These are phyloP conservation scores for Chelidonichthys spinosus DNA, from an alignment of 2,797 vertebrate genomes.

Conservation along the genomic window DNA sequence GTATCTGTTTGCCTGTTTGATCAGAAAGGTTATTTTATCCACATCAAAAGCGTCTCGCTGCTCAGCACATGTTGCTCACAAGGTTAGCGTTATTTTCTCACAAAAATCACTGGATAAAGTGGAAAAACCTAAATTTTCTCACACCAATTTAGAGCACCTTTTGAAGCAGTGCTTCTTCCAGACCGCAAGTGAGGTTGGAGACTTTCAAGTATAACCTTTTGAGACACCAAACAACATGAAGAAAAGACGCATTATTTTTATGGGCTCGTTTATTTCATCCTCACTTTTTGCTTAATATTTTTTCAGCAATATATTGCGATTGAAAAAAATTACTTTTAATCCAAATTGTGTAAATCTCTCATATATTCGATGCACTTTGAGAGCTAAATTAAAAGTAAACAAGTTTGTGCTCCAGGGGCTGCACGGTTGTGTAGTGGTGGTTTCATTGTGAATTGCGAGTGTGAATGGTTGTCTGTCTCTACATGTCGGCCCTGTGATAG, in stretches of 20 bases:
- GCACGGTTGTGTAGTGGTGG: too few relatives aligned
- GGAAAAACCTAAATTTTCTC: not conserved
- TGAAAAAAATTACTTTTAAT: too few relatives aligned
- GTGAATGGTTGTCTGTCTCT: too few relatives aligned
- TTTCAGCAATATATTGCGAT: too few relatives aligned
- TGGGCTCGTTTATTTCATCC: conserved; percentile 2
- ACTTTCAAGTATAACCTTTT: not conserved
- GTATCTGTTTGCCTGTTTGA: conserved; percentile 23
- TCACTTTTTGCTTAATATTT: not conserved
- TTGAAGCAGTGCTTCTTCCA: conserved; percentile 8
- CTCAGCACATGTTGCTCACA: conserved; percentile 24
- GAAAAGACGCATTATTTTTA: not conserved
- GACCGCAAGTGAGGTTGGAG: not conserved
- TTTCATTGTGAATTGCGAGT: too few relatives aligned
- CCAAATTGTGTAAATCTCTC: too few relatives aligned
- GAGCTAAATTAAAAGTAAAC: too few relatives aligned
- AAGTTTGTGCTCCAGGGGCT: too few relatives aligned
- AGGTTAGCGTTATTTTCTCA: conserved; percentile 3
- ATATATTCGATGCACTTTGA: too few relatives aligned
- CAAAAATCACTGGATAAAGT: conserved; percentile 5
- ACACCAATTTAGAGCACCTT: conserved; percentile 17
- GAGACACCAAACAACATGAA: conserved; percentile 3
- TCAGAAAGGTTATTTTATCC: conserved; percentile 28
- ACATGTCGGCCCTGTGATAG: too few relatives aligned
- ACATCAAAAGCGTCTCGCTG: conserved; percentile 32